Conservation (phyloP, 2,113 vertebrate genomes). For the Pelecanoides urinatrix region DNA sequence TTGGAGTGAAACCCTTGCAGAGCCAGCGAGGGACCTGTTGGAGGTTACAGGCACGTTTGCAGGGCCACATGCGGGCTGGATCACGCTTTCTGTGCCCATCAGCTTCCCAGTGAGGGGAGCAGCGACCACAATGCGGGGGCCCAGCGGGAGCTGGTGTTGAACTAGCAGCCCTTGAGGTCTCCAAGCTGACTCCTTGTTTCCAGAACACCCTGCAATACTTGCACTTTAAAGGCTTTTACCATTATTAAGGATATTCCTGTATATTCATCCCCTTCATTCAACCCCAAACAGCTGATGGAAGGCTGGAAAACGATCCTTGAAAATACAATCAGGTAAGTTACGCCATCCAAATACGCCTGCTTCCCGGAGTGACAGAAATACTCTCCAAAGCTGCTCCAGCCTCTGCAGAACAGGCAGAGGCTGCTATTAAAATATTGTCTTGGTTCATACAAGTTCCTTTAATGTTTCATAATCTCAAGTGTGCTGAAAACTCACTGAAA, state of each 20-base stretch:
- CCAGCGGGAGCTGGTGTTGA: neutral
- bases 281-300: neutral
- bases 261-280: neutral
- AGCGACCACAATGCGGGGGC: neutral
- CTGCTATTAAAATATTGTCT: neutral
- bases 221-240: neutral
- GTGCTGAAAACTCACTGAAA: neutral
- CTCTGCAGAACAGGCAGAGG: neutral
- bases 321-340: neutral
- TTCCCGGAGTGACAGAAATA: neutral
- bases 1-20: accelerated
- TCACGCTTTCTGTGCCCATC: neutral
- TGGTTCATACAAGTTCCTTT: neutral
- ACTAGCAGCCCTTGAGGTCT: neutral
- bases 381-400: neutral
- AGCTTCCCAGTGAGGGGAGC: neutral
- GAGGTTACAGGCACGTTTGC: neutral
- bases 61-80: neutral
- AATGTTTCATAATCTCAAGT: neutral
- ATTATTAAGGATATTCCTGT: neutral
- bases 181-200: neutral
- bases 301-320: neutral
- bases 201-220: neutral
- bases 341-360: neutral
- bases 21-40: neutral